These are phyloP conservation scores for Hyalella azteca DNA, from an alignment of 2,888 invertebrate species.

Conservation along the genomic window DNA sequence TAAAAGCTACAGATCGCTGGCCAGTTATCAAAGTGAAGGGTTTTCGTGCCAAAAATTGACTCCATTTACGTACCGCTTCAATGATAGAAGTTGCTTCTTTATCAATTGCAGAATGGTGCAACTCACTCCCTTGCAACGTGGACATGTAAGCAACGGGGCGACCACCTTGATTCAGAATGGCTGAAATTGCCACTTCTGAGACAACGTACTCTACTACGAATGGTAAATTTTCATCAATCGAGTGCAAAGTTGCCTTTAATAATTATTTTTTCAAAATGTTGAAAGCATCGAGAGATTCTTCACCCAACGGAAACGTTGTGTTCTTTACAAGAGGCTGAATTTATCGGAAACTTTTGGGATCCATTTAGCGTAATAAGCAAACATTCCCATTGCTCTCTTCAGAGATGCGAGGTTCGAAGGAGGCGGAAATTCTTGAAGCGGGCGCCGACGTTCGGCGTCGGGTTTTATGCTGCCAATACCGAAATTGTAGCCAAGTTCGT, in stretches of 20 bases:
- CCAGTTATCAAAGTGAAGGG: conserved; percentile 58
- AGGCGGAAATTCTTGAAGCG: conserved; percentile 39
- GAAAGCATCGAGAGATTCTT: conserved; percentile 24
- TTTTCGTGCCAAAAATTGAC: conserved; percentile 31
- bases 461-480: conserved; percentile 19
- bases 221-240: too few species aligned
- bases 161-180: too few species aligned
- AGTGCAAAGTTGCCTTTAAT: too few species aligned
- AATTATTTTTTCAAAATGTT: conserved; percentile 14
- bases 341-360: conserved; percentile 35
- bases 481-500: conserved; percentile 40
- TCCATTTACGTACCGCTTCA: conserved; percentile 33
- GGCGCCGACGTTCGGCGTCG: conserved; percentile 35
- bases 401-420: conserved; percentile 19
- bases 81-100: conserved; percentile 41
- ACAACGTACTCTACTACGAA: neutral
- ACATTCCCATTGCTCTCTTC: conserved; percentile 40
- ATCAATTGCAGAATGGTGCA: too few species aligned
- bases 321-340: conserved; percentile 28
- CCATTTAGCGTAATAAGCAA: conserved; percentile 45
- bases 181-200: conserved; percentile 31
- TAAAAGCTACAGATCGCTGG: conserved; percentile 53
- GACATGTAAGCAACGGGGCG: too few species aligned
- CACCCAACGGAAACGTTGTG: conserved; percentile 39
- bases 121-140: too few species aligned